Conservation (phyloP, 2,797 vertebrate species). For the Caiman crocodilus region DNA sequence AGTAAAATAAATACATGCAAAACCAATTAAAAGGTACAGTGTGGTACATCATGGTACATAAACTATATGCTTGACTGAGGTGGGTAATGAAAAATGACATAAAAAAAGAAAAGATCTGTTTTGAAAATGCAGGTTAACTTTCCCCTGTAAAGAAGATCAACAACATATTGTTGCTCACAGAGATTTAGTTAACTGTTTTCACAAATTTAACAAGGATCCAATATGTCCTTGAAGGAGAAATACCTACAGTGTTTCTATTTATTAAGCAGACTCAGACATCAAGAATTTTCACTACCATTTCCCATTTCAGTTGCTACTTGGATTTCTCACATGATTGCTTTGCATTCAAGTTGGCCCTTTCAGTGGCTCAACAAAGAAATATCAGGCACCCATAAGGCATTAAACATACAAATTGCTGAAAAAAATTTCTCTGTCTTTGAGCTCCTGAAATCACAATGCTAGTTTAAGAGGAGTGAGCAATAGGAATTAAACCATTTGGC, state of each 20-base stretch:
- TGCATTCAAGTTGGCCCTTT: neutral
- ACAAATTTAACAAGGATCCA: neutral
- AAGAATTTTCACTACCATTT: neutral
- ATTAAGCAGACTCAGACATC: neutral
- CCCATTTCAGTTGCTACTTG: neutral
- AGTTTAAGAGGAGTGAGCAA: conserved; percentile 45
- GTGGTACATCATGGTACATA: neutral
- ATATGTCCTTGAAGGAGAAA: neutral
- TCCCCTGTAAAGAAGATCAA: neutral
- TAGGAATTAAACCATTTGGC: conserved; percentile 33
- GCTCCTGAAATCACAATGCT: neutral
- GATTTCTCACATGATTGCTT: neutral
- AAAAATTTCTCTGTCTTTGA: neutral
- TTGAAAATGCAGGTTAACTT: neutral
- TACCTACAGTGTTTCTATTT: neutral
- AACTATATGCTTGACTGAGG: neutral
- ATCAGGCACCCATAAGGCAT: neutral
- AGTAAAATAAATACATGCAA: neutral
- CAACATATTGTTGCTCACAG: neutral
- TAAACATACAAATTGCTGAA: neutral
- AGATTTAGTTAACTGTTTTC: neutral
- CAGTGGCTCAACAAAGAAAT: neutral
- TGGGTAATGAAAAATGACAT: neutral
- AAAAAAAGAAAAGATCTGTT: neutral
- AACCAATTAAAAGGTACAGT: neutral